Evolutionary conservation across 2,888 invertebrate species (phyloP), one percentile per base, ranked within the genome.

Genomic region (Lampropteryx suffumata): DNA sequence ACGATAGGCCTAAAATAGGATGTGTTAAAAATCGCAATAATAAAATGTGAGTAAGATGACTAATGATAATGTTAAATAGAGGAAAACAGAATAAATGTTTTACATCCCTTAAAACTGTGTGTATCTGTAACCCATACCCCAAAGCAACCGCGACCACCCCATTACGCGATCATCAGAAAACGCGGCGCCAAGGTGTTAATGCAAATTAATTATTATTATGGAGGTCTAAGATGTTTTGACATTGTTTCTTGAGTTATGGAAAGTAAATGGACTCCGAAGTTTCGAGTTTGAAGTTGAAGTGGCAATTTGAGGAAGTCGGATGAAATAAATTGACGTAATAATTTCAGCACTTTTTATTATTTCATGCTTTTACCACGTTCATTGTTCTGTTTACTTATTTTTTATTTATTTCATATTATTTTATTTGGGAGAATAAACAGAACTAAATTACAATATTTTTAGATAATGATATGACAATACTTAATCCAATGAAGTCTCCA

Each of bases 131-230:
- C 76, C 63, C 68, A 71, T 76, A 73, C 71, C 59, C 64, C 62
- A 65, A 63, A 68, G 72, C 73, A 77, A 76, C 79, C 78, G 60
- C 82, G 73, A 78, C 72, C 68, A 67, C 67, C 68, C 55, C 65
- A 65, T 71, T 71, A 73, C 69, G 67, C 71, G 76, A 76, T 79
- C 76, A 78, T 81, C 74, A 82, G 79, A 80, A 80, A 82, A 79
- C 72, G 65, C 62, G n/a, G n/a, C 73, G 73, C 79, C 79, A 74
- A 78, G 78, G 76, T 82, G 82, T 79, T 84, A 84, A 85, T 82
- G 77, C 73, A 71, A 80, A 83, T 83, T 82, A 80, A 84, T 83
- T 17, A 17, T 17, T 17, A 17, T 17, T 82, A 79, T 79, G 64
- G 65, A 67, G 58, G 65, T 63, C 73, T 65, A 77, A 79, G 79